phyloP scores from a whole-genome alignment of 2,888 invertebrate genomes.

The Galeopsomyia nigrocyanea region DNA sequence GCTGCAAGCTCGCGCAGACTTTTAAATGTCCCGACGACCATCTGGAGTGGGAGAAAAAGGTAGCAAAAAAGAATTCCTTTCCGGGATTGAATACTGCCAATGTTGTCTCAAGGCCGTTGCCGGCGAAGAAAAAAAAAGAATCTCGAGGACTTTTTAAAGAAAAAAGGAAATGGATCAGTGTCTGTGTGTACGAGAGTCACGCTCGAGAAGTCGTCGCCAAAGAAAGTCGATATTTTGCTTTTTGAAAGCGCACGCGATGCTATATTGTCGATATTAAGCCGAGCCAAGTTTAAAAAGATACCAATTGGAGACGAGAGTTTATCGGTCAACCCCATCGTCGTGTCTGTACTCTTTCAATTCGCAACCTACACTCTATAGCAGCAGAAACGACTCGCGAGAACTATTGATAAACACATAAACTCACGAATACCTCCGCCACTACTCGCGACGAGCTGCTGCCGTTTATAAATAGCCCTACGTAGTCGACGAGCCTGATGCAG shows the following conservation, averaged over 20 bases:
- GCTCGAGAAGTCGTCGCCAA: not conserved
- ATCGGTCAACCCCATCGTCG: too few species aligned
- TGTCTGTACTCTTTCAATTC: not conserved
- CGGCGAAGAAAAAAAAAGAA: not conserved
- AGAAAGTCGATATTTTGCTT: constrained; percentile 17
- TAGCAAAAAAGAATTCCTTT: too few species aligned
- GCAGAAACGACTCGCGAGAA: not conserved
- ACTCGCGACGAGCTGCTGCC: too few species aligned
- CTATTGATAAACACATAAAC: constrained; percentile 14
- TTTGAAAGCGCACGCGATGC: not conserved
- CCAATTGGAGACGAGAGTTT: not conserved
- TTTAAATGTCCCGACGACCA: not conserved
- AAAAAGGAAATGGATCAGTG: not conserved
- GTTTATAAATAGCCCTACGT: constrained; percentile 22
- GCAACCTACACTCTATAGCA: too few species aligned
- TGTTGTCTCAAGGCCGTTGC: too few species aligned
- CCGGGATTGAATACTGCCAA: too few species aligned
- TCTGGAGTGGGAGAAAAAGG: too few species aligned
- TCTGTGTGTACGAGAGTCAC: too few species aligned
- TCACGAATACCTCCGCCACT: not conserved
- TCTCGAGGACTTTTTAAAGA: not conserved
- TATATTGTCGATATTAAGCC: constrained; percentile 2
- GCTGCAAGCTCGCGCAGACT: not conserved
- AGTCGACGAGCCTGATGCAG: not conserved
- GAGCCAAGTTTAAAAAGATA: not conserved